Base-by-base conservation (phyloP, 2,113 vertebrate species). In the Cnemophilus loriae region DNA sequence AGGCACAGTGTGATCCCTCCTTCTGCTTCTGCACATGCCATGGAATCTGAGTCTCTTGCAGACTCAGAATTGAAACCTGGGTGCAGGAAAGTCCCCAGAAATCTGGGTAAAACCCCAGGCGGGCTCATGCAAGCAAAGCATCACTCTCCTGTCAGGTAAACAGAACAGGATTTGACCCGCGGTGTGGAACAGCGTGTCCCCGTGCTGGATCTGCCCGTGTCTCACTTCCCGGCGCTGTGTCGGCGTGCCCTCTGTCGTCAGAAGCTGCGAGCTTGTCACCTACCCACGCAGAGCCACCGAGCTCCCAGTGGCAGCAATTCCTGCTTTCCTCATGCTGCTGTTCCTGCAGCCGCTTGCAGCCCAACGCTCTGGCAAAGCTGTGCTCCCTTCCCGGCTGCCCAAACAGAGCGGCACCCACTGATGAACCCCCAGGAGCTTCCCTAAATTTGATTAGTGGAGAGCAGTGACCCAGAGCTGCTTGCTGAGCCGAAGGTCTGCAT, bases 31-130 rank as follows among this genome's bases (percentile, higher is more conserved):
- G 32, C 70, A 24, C 8, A 50, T 53, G n/a, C 56, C 9, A 2
- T 1, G 50, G 28, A 61, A 68, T 24, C 47, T 4, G 21, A 35
- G 47, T 39, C 5, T 1, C 77, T 41, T 10, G 30, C 35, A 42
- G 32, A 15, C 35, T 23, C 49, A n/a, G 59, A 30, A 47, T 15
- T 8, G 47, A 81, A 35, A 50, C 11, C 47, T 11, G 3, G 61
- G 35, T 3, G 17, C n/a, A 60, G 61, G 13, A 3, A 33, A 67
- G 18, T 24, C 37, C 46, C 11, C 68, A 23, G 49, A 71, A 46
- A 68, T 6, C 14, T 0, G 7, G 57, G 30, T 16, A 11, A 46
- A 84, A 9, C 14, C 52, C 30, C 5, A 0, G 19, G 13, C 0
- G 16, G 42, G 9, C 7, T 65, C 32, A 3, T 4, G n/a, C 7